A percentile compares a stretch with the other conserved stretches of the same genome.
phyloP scores from a whole-genome alignment of 2,888 invertebrate species.

The Mongoloraphidia duomilia region DNA sequence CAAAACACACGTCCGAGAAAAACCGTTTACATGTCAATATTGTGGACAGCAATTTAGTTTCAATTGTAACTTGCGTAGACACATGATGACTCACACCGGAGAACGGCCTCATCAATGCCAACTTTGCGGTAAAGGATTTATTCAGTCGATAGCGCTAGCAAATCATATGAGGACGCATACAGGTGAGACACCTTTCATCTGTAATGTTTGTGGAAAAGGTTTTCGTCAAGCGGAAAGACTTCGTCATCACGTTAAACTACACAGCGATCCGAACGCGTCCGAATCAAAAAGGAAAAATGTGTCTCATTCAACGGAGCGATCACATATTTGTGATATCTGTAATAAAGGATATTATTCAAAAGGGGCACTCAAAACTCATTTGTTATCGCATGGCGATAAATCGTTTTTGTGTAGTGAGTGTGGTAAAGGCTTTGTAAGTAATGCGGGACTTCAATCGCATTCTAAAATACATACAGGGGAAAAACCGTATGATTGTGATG shows the following conservation, averaged over 20 bases:
- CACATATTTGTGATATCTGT: not conserved
- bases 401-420: constrained; percentile 18
- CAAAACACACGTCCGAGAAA: constrained; percentile 5
- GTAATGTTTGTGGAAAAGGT: constrained; percentile 11
- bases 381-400: not conserved
- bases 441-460: constrained; percentile 8
- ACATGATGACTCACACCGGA: no score
- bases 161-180: no score
- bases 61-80: not conserved
- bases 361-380: not conserved
- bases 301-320: not conserved
- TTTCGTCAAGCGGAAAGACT: constrained; percentile 11
- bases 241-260: constrained; percentile 3
- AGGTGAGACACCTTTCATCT: constrained; percentile 4
- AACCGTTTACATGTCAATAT: constrained; percentile 10
- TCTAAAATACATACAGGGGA: constrained; percentile 10
- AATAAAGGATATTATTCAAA: not conserved
- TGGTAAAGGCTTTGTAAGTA: constrained; percentile 11
- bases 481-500: constrained; percentile 10
- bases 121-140: not conserved
- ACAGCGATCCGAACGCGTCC: not conserved
- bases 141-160: no score
- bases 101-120: no score
- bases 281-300: not conserved
- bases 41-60: constrained; percentile 4